These are phyloP conservation scores for Dryomyza anilis DNA, from an alignment of 2,888 invertebrate species.

Conservation along the genomic window DNA sequence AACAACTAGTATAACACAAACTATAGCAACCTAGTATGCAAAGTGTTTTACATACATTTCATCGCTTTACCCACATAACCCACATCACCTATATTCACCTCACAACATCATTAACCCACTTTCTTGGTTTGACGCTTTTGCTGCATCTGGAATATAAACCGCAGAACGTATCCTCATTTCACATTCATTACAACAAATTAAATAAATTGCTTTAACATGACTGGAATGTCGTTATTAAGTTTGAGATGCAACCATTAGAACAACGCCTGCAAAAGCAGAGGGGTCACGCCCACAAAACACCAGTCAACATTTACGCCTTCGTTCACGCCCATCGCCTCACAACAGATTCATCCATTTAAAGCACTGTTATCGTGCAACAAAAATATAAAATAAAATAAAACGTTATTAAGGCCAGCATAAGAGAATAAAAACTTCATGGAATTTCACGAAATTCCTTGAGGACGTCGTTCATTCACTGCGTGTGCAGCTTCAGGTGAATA, in stretches of 20 bases:
- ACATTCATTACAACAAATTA: constrained; percentile 28
- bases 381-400: not conserved
- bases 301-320: not conserved
- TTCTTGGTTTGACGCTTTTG: not conserved
- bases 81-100: not conserved
- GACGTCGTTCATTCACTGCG: too few relatives aligned
- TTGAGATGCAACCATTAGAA: not conserved
- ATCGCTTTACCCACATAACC: not conserved
- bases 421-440: not conserved
- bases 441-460: too few relatives aligned
- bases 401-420: not conserved
- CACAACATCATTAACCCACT: constrained; percentile 3
- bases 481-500: too few relatives aligned
- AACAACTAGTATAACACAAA: too few relatives aligned
- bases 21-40: too few relatives aligned
- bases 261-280: too few relatives aligned
- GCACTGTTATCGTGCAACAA: not conserved
- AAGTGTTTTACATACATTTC: too few relatives aligned
- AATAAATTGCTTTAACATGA: constrained; percentile 25
- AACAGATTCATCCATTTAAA: not conserved
- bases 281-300: too few relatives aligned
- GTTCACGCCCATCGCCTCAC: not conserved
- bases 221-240: constrained; percentile 14
- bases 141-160: constrained; percentile 19
- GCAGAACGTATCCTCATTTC: constrained; percentile 28